Percentiles rank a stretch among this genome's conserved stretches.
These are phyloP conservation scores for Drosophila watanabei DNA, from an alignment of 1,140 invertebrate genomes.

Conservation along the genomic window DNA sequence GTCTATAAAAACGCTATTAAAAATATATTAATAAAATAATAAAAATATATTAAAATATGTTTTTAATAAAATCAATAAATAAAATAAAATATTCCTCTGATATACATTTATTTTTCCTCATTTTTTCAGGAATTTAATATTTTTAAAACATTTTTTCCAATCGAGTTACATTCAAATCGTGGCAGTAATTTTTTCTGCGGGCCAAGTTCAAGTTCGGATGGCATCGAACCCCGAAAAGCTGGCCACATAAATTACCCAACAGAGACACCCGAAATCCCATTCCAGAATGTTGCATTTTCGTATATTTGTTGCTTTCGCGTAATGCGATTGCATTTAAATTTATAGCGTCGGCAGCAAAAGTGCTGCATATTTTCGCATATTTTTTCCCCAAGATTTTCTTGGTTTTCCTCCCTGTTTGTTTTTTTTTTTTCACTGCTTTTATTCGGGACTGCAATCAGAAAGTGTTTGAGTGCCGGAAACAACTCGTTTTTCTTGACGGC, in stretches of 20 bases:
- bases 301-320: constrained; percentile 57
- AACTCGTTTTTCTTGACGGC: constrained; percentile 73
- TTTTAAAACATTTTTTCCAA: not conserved
- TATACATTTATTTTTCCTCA: not conserved
- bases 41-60: too few species aligned
- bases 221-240: constrained; percentile 12
- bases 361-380: constrained; percentile 37
- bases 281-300: constrained; percentile 23
- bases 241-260: constrained; percentile 35
- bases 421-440: constrained; percentile 19
- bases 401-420: not conserved
- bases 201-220: constrained; percentile 21
- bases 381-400: constrained; percentile 11
- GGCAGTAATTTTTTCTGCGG: not conserved
- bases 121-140: not conserved
- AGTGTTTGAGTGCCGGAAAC: constrained; percentile 79
- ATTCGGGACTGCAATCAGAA: constrained; percentile 65
- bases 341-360: constrained; percentile 56
- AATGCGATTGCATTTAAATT: constrained; percentile 71
- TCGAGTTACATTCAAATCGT: not conserved
- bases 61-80: not conserved
- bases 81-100: too few species aligned
- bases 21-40: too few species aligned
- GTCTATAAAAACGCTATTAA: too few species aligned
- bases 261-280: constrained; percentile 29